phyloP scores from a whole-genome alignment of 2,888 invertebrate species.

The Cerceris ruficornis region DNA sequence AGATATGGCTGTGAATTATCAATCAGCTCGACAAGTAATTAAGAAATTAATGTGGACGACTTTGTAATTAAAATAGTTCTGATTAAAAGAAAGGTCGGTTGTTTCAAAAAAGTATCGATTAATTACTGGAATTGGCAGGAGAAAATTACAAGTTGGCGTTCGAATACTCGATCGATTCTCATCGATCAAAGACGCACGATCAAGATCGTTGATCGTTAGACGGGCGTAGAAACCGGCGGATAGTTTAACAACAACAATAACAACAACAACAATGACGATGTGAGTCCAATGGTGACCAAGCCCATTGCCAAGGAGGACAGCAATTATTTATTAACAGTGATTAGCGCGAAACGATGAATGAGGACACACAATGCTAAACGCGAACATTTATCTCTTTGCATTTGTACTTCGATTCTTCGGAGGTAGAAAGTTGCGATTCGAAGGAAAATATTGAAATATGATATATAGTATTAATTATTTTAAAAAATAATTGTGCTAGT shows the following conservation, averaged over 20 bases:
- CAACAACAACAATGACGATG: conserved; percentile 65
- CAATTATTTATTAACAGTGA: conserved; percentile 51
- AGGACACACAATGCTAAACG: conserved; percentile 30
- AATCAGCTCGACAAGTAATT: too few species aligned
- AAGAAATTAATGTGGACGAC: too few species aligned
- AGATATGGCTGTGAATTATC: too few species aligned
- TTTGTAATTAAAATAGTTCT: too few species aligned
- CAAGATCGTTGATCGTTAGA: conserved; percentile 16
- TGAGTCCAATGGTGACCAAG: conserved; percentile 48
- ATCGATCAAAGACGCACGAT: conserved; percentile 4
- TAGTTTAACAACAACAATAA: conserved; percentile 62
- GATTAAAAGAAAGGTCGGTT: background rate
- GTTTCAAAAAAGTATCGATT: background rate
- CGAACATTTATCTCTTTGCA: conserved; percentile 24
- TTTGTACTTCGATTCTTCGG: background rate
- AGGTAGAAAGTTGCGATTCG: background rate
- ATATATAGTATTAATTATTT: background rate
- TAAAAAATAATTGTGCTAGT: too few species aligned
- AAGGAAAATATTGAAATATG: background rate
- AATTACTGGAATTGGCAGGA: background rate
- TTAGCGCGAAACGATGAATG: conserved; percentile 43
- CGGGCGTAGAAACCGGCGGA: conserved; percentile 36
- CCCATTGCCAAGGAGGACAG: conserved; percentile 51
- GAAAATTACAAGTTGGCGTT: background rate
- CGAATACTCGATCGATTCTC: conserved; percentile 35